phyloP scores from a whole-genome alignment of 1,140 invertebrate genomes.

The Leucophenga varia region DNA sequence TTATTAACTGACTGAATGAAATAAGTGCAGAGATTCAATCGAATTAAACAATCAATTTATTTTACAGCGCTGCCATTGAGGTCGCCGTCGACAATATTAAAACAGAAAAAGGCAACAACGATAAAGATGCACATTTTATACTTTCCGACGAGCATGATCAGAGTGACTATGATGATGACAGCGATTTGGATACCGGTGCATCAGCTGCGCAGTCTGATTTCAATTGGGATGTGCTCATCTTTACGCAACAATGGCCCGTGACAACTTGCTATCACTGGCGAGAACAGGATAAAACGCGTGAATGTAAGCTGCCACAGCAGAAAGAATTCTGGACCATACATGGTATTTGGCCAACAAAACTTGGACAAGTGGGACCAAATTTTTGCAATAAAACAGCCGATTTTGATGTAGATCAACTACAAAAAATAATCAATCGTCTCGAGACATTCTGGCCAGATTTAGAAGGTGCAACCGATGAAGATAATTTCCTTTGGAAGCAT shows the following conservation, averaged over 20 bases:
- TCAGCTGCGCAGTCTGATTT: conserved; percentile 4
- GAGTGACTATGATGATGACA: conserved; percentile 12
- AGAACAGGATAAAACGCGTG: conserved; percentile 62
- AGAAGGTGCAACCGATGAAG: conserved; percentile 59
- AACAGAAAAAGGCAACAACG: too few relatives aligned
- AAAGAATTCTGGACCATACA: conserved; percentile 75
- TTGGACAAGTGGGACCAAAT: conserved; percentile 65
- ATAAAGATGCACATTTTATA: conserved; percentile 22
- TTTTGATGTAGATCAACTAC: conserved; percentile 65
- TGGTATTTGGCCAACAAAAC: conserved; percentile 79
- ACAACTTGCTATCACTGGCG: conserved; percentile 73
- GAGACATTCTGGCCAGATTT: conserved; percentile 74
- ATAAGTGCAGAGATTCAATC: too few relatives aligned
- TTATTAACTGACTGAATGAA: conserved; percentile 12
- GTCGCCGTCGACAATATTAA: too few relatives aligned
- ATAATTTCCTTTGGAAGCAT: conserved; percentile 73
- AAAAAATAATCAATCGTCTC: conserved; percentile 64
- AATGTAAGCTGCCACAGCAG: conserved; percentile 65
- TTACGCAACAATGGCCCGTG: conserved; percentile 79
- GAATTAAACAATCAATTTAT: too few relatives aligned
- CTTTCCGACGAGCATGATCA: conserved; percentile 22
- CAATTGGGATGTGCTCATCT: conserved; percentile 75
- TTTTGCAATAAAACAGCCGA: conserved; percentile 69
- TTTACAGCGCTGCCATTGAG: too few relatives aligned
- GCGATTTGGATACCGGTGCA: conserved; percentile 1